phyloP scores from a whole-genome alignment of 92 coral and sea anemone species.

The Palythoa caribaeorum region DNA sequence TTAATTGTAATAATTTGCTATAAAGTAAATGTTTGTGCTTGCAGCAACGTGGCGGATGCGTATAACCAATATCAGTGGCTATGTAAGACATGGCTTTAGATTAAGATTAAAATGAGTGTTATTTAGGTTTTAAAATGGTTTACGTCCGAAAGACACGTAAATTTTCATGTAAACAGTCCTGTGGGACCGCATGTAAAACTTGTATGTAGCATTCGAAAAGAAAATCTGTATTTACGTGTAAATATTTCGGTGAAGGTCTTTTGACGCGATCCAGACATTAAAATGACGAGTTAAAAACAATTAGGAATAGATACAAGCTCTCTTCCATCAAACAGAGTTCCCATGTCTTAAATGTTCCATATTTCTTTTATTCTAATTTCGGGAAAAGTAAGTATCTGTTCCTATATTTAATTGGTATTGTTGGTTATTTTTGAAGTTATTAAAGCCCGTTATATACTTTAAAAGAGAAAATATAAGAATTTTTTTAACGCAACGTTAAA shows the following conservation, averaged over 20 bases:
- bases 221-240: slow-evolving; percentile 45
- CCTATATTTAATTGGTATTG: slow-evolving; percentile 21
- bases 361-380: not conserved
- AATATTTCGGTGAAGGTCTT: slow-evolving; percentile 30
- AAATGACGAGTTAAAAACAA: slow-evolving; percentile 15
- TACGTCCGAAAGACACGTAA: slow-evolving; percentile 16
- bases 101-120: slow-evolving; percentile 32
- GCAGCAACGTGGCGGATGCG: not conserved
- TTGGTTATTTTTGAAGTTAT: slow-evolving; percentile 19
- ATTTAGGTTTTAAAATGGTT: slow-evolving; percentile 35
- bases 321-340: not conserved
- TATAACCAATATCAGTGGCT: slow-evolving; percentile 2
- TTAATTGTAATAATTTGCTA: slow-evolving; percentile 1
- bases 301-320: slow-evolving; percentile 27
- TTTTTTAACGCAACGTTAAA: slow-evolving; percentile 15
- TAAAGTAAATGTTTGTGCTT: slow-evolving; percentile 15
- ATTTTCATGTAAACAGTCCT: slow-evolving; percentile 29
- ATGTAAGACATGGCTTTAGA: slow-evolving; percentile 43
- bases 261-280: not conserved
- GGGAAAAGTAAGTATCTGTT: slow-evolving; percentile 32
- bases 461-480: slow-evolving; percentile 9
- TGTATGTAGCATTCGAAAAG: slow-evolving; percentile 26
- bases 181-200: slow-evolving; percentile 40
- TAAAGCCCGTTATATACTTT: not conserved
- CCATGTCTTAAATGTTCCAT: not conserved